phyloP scores from a whole-genome alignment of 2,888 invertebrate species.

The Dasysyrphus albostriatus region DNA sequence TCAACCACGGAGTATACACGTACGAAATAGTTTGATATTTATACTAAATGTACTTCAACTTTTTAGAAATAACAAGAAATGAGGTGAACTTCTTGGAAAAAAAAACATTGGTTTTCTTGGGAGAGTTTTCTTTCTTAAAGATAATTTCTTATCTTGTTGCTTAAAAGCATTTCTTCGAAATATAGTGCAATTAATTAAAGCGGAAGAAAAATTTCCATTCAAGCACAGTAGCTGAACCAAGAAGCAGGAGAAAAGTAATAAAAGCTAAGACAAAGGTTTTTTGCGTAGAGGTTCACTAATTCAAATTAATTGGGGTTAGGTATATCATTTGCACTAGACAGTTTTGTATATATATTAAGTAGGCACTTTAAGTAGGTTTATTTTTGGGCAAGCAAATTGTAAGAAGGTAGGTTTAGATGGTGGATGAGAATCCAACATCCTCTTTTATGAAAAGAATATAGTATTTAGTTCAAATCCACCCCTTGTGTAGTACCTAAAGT shows the following conservation, averaged over 20 bases:
- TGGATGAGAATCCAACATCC: background rate
- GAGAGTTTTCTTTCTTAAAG: background rate
- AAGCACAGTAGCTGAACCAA: background rate
- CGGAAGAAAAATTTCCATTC: background rate
- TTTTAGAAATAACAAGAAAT: background rate
- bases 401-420: background rate
- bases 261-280: background rate
- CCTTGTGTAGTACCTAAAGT: background rate
- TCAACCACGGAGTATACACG: background rate
- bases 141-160: background rate
- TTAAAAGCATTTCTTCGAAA: background rate
- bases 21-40: no score
- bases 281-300: background rate
- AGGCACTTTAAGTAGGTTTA: background rate
- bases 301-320: background rate
- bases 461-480: background rate
- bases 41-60: background rate
- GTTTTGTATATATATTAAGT: background rate
- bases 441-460: background rate
- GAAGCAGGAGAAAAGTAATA: background rate
- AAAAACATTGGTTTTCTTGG: background rate
- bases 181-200: background rate
- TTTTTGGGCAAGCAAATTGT: background rate
- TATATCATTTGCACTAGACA: background rate
- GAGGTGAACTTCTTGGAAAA: background rate